Evolutionary conservation across 2,797 vertebrate genomes (phyloP), one percentile per base, ranked within the genome.

Genomic region (Sebastes aleutianus): DNA sequence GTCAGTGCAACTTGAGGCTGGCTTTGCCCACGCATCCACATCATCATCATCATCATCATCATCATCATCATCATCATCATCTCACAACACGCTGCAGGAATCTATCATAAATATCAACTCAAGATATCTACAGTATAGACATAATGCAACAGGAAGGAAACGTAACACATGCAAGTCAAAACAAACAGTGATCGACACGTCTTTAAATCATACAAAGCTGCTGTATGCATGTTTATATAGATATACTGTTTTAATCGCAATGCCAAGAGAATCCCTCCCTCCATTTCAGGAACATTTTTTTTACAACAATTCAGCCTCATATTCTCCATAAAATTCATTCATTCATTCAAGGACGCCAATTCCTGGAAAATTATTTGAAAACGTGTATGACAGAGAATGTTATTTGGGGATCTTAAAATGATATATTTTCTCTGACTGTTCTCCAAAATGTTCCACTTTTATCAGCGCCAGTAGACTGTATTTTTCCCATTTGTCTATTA

Each of bases 101-200:
- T 81, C 68, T 11, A 27, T 80, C 65, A 87, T 81, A 91, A 85
- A 92, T 89, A 89, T 79, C 78, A 83, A 84, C 78, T 80, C 85
- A 82, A 78, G 36, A 77, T 81, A 87, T 89, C 82, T 83, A 85
- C 87, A 88, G 59, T 83, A 87, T 76, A 16, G 71, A 88, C 70
- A 78, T 62, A 47, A 79, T 54, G 22, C 76, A 80, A 85, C 70
- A 79, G 32, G 63, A 63, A 63, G 63, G 80, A 78, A 76, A 72
- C 32, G 79, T 32, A 63, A 79, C 20, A 88, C 87, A 86, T 85
- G 83, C 81, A 86, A 59, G 70, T 53, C 57, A 64, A 77, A 74
- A 59, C 20, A 76, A 13, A 84, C 70, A 76, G 68, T 69, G 65
- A 82, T 63, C 59, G 63, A 75, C 62, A 58, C 32, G 69, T 82